Evolutionary conservation across 2,797 vertebrate species (phyloP).

Genomic region (Galago senegalensis): DNA sequence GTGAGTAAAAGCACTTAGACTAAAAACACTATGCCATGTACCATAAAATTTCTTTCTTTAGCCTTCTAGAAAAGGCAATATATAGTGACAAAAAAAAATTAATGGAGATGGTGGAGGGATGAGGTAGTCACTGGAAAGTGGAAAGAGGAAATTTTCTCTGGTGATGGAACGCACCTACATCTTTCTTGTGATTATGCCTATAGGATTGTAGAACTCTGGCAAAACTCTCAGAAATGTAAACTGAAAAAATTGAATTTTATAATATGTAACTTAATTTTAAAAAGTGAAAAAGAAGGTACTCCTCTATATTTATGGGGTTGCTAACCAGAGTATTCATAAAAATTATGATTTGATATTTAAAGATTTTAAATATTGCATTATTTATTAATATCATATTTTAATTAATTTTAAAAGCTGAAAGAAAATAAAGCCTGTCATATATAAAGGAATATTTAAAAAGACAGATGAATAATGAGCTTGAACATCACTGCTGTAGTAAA

Average conservation of each 20-base stretch:
- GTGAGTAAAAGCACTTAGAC: not conserved
- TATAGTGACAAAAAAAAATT: not conserved
- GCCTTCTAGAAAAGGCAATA: not conserved
- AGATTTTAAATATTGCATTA: not conserved
- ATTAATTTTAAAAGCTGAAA: constrained; percentile 12
- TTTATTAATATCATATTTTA: not conserved
- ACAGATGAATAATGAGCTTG: no score
- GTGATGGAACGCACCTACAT: not conserved
- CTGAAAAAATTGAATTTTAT: not conserved
- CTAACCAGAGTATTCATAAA: not conserved
- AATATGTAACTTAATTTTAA: no score
- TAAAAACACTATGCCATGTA: not conserved
- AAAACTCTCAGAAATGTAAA: not conserved
- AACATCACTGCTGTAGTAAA: no score
- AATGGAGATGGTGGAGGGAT: no score
- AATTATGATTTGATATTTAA: not conserved
- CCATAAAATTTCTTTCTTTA: not conserved
- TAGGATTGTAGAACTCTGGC: not conserved
- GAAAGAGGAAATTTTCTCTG: not conserved
- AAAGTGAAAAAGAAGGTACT: not conserved
- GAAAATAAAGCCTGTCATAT: not conserved
- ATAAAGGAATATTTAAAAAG: not conserved
- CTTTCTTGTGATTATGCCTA: not conserved
- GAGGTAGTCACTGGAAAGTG: not conserved
- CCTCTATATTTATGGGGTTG: not conserved